Evolutionary conservation across 2,797 vertebrate species (phyloP).

Genomic region (Phoeniculus purpureus): DNA sequence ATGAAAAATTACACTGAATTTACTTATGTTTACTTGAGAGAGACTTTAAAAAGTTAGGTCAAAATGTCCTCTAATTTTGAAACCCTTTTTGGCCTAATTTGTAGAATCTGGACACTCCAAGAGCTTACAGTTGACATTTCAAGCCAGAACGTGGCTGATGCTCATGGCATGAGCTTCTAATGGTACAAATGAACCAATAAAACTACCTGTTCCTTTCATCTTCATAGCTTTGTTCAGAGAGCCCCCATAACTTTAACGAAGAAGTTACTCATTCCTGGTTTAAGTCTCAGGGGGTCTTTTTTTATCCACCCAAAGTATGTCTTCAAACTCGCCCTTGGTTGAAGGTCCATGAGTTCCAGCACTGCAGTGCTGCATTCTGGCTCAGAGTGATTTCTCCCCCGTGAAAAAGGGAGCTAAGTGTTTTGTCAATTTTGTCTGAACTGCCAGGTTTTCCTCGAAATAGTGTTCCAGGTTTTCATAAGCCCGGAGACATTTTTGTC

Average conservation of each 20-base stretch:
- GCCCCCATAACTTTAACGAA: not conserved
- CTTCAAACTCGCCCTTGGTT: not conserved
- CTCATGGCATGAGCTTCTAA: not conserved
- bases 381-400: not conserved
- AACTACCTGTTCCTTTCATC: not conserved
- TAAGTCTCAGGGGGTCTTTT: not conserved
- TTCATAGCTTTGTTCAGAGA: not conserved
- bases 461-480: constrained; percentile 42
- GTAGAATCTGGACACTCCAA: not conserved
- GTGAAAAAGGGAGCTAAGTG: constrained; percentile 49
- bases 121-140: not conserved
- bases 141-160: not conserved
- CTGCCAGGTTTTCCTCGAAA: constrained; percentile 55
- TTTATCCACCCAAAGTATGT: not conserved
- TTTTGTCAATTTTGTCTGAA: constrained; percentile 63
- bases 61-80: not conserved
- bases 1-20: constrained; percentile 8
- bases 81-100: not conserved
- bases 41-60: not conserved
- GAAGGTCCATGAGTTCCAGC: constrained; percentile 21
- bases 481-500: constrained; percentile 62
- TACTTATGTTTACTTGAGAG: constrained; percentile 3
- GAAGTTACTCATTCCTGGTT: not conserved
- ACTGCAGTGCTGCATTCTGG: not conserved
- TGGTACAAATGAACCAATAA: not conserved